Base-by-base conservation (phyloP, 2,797 vertebrate species). In the Chiroxiphia lanceolata region DNA sequence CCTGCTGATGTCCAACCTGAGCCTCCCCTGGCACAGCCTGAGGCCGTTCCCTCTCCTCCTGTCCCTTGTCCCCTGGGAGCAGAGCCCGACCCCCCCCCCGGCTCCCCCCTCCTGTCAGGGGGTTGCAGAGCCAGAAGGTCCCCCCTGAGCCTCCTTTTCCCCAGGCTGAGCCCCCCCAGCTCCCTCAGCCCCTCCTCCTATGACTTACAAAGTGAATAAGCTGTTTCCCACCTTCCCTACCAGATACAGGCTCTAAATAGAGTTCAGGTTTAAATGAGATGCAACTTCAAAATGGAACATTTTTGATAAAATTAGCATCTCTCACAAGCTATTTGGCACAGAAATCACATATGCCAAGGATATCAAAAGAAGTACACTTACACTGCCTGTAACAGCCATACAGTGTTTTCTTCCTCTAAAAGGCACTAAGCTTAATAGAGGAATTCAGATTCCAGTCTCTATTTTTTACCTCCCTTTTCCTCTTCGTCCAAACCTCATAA, bases 221-320 rank as follows among this genome's bases (percentile, higher is more conserved):
- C 36, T 31, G 48, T 36, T 71, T 56, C 4, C 23, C 23, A 33
- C 33, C 36, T 75, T 76, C 45, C 20, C 34, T 20, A 75, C 22
- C 17, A 70, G 60, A 72, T 45, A 81, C 13, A 68, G 53, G 20
- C 31, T 69, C 63, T 64, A 92, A 72, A 74, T 19, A 47, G 21
- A 77, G 47, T 44, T 67, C 33, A 63, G 27, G 27, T 83, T 95
- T 81, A 71, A 83, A 83, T 53, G 70, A 75, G 61, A 83, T 42
- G 8, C 53, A 57, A 38, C 67, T 87, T 78, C 57, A 93, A 88
- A 95, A 90, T 45, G 45, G 38, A 93, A 42, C 25, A 27, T 51
- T 69, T 91, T 36, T 70, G 10, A 71, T 75, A 70, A 92, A 94
- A 92, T 94, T 88, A 89, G 57, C 40, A 68, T 71, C 53, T 63